Base-by-base conservation (phyloP, 2,888 invertebrate species). In the Heliconius hortense region DNA sequence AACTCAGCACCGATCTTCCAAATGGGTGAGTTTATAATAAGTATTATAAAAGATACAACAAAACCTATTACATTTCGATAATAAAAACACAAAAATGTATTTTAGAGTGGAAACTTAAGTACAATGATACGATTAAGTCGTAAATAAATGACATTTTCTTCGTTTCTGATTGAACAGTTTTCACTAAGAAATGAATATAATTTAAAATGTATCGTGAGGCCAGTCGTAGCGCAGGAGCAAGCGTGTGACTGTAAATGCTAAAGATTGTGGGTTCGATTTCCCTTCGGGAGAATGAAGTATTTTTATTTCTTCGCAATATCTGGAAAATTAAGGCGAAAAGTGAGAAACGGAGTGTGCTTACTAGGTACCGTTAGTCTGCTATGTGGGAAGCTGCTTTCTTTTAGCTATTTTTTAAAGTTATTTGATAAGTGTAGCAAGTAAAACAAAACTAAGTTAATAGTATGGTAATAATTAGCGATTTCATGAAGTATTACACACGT, bases 1-100 rank as follows among this genome's bases (percentile, higher is more conserved):
- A 98, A 90, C 95, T 98, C 84, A 97, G 95, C 89, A 95, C 97
- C 76, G 96, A 96, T 79, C 94, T 96, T 81, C 96, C 96, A 39
- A 96, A 96, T 93, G 97, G 97, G 97, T 97, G 88, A 94, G 95
- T 86, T 3, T 31, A 10, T 64, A 15, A 24, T 64, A 62, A 11
- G 26, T 10, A 21, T 72, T 48, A 18, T 24, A 70, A 28, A 24
- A 48, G 3, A 1, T 53, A 2, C 21, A 53, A 5, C 18, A 15
- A 48, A 18, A 18, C 0, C 4, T 31, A 35, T 48, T 48, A 5
- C 48, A 48, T 18, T 48, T 18, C 5, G 18, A 5, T 18, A 48
- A 48, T 43, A 18, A 48, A 18, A 18, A 48, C 5, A 2, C 7
- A 18, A 48, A 5, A 48, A 18, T 18, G 0, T 48, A 48, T 18